A percentile compares a stretch with the other conserved stretches of the same genome.
These are phyloP conservation scores for Machaerirhynchus nigripectus DNA, from an alignment of 2,113 vertebrate species.

Conservation along the genomic window DNA sequence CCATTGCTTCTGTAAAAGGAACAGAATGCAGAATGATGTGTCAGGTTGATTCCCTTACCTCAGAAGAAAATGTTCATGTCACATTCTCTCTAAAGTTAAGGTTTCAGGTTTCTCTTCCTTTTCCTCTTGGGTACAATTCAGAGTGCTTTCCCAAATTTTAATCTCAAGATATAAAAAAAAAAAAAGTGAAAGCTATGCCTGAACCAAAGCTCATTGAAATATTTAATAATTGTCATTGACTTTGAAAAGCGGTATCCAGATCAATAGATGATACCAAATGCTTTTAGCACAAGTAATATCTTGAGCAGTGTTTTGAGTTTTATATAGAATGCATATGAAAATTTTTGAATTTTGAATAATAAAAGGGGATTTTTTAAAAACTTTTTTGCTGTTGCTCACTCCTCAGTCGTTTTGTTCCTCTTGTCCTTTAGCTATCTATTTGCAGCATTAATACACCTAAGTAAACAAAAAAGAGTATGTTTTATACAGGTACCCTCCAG, in stretches of 20 bases:
- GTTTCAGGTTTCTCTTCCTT: background rate
- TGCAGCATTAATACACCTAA: background rate
- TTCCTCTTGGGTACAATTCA: background rate
- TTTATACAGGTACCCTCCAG: conserved; percentile 89
- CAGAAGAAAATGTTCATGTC: background rate
- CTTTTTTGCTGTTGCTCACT: background rate
- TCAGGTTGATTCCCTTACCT: background rate
- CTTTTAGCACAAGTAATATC: background rate
- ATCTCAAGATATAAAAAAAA: background rate
- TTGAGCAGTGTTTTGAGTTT: background rate
- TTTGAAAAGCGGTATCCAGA: background rate
- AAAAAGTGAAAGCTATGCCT: background rate
- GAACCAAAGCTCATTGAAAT: background rate
- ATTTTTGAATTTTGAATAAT: background rate
- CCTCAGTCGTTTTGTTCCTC: background rate
- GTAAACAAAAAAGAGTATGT: background rate
- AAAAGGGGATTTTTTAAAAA: background rate
- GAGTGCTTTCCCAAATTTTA: background rate
- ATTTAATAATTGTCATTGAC: background rate
- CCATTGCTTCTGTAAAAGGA: conserved; percentile 26
- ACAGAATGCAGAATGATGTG: background rate
- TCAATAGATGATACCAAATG: background rate
- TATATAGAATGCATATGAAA: background rate
- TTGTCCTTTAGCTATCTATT: background rate
- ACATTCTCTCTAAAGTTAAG: background rate